Evolutionary conservation across 2,113 vertebrate species (phyloP).

Genomic region (Mola mola): DNA sequence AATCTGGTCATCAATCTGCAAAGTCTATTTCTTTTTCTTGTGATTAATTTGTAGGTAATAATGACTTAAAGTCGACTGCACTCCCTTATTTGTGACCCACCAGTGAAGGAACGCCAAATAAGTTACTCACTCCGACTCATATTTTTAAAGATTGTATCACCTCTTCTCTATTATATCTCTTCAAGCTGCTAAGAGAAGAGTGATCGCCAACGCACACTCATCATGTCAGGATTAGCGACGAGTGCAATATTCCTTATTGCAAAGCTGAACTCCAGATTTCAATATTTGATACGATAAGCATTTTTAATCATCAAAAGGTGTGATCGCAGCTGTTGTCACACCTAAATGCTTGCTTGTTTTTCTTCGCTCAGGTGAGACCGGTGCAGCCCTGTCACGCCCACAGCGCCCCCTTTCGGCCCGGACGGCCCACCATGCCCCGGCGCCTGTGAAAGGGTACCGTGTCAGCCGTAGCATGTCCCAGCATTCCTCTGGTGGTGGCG

Average conservation of each 20-base stretch:
- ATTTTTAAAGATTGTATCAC: not conserved
- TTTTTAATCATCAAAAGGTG: no score
- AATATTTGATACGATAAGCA: slow-evolving; percentile 19
- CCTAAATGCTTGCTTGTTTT: slow-evolving; percentile 1
- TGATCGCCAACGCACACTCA: not conserved
- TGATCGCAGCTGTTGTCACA: not conserved
- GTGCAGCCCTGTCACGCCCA: slow-evolving; percentile 84
- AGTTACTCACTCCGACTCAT: not conserved
- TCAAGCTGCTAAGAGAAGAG: no score
- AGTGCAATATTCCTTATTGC: slow-evolving; percentile 4
- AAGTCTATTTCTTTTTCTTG: slow-evolving; percentile 28
- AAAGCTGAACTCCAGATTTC: slow-evolving; percentile 11
- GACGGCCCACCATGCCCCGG: slow-evolving; percentile 86
- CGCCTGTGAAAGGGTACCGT: slow-evolving; percentile 95
- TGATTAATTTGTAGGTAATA: slow-evolving; percentile 22
- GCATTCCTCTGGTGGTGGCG: slow-evolving; percentile 81
- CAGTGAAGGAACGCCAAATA: not conserved
- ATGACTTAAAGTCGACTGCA: not conserved
- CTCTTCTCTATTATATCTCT: no score
- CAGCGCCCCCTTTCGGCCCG: slow-evolving; percentile 86
- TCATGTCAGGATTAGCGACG: slow-evolving; percentile 13
- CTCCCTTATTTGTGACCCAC: slow-evolving; percentile 2
- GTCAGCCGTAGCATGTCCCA: slow-evolving; percentile 94
- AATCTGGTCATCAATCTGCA: slow-evolving; percentile 36
- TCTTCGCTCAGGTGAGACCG: slow-evolving; percentile 75